These are phyloP conservation scores for Psophia crepitans DNA, from an alignment of 2,113 vertebrate genomes.

Conservation along the genomic window DNA sequence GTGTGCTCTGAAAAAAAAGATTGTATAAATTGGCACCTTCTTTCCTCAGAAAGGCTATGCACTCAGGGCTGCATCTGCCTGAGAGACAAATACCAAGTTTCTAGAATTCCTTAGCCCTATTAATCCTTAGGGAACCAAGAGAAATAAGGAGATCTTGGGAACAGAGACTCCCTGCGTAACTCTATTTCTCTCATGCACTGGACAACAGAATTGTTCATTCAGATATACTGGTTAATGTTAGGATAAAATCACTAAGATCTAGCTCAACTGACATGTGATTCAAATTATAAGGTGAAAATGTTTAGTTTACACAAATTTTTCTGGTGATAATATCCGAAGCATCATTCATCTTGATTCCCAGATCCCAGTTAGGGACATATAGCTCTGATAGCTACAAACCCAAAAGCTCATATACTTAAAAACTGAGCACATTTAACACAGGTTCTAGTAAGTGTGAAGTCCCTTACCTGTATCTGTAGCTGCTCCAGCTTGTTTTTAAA, in stretches of 20 bases:
- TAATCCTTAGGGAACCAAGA: neutral
- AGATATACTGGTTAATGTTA: neutral
- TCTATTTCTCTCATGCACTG: neutral
- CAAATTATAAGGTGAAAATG: neutral
- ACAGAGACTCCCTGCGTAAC: neutral
- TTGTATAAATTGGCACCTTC: neutral
- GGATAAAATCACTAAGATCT: neutral
- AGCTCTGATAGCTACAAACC: neutral
- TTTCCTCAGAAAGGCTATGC: neutral
- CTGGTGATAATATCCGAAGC: neutral
- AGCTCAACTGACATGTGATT: neutral
- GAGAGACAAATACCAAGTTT: neutral
- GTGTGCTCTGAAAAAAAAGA: neutral
- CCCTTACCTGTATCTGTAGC: neutral
- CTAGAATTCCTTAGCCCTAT: neutral
- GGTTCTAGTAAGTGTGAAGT: neutral
- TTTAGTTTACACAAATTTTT: neutral
- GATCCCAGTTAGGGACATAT: neutral
- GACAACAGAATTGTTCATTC: neutral
- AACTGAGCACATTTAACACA: neutral
- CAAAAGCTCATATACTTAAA: neutral
- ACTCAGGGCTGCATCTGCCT: neutral
- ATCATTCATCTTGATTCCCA: neutral
- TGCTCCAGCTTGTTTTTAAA: neutral
- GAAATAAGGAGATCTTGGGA: neutral